Percentiles rank a stretch among this genome's conserved stretches.
Evolutionary conservation across 1,140 invertebrate species (phyloP).

Genomic region (Pararge aegeria): DNA sequence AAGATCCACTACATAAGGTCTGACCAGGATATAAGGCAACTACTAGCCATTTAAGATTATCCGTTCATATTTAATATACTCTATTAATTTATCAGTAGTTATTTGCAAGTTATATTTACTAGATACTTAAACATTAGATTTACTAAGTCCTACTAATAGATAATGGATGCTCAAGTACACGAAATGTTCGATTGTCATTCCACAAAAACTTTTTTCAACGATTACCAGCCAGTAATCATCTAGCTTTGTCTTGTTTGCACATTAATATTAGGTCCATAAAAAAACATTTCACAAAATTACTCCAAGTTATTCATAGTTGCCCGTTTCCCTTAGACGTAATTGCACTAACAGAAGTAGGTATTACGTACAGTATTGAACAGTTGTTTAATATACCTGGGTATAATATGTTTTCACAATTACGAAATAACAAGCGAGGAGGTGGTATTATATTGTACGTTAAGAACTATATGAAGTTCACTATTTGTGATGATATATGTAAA

Average conservation of each 20-base stretch:
- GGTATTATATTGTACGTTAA: constrained; percentile 30
- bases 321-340: constrained; percentile 27
- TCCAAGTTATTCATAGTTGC: constrained; percentile 20
- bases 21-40: too few species aligned
- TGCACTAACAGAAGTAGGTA: constrained; percentile 28
- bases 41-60: too few species aligned
- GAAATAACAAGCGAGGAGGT: constrained; percentile 23
- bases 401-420: constrained; percentile 30
- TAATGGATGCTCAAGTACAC: too few species aligned
- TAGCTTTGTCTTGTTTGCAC: constrained; percentile 31
- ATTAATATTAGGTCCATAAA: constrained; percentile 27
- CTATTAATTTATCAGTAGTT: too few species aligned
- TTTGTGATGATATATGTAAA: neutral
- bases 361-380: constrained; percentile 19
- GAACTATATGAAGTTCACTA: constrained; percentile 32
- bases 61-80: too few species aligned
- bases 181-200: too few species aligned
- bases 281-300: constrained; percentile 26
- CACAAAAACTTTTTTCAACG: too few species aligned
- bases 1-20: too few species aligned
- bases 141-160: too few species aligned
- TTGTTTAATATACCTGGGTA: constrained; percentile 33
- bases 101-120: too few species aligned
- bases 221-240: constrained; percentile 9
- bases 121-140: too few species aligned